Conservation (phyloP, 2,888 invertebrate genomes). For the Nephrotoma flavescens region DNA sequence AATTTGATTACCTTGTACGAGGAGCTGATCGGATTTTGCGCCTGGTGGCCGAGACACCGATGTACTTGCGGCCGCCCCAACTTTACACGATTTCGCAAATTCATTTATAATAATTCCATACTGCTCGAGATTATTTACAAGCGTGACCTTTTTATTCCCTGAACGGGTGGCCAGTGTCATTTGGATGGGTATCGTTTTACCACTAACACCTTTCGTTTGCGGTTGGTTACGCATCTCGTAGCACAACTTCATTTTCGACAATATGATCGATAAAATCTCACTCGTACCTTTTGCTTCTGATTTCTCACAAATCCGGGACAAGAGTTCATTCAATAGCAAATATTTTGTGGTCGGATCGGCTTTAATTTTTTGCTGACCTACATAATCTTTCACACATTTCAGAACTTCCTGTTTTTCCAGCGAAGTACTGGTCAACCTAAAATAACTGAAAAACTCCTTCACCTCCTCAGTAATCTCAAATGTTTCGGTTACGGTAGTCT, state of each 20-base stretch:
- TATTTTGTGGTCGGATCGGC: slow-evolving; percentile 23
- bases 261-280: slow-evolving; percentile 12
- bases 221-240: slow-evolving; percentile 28
- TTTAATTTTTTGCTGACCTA: slow-evolving; percentile 29
- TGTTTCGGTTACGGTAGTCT: slow-evolving; percentile 27
- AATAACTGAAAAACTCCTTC: slow-evolving; percentile 25
- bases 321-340: slow-evolving; percentile 23
- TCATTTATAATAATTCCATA: slow-evolving; percentile 69
- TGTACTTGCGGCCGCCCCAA: slow-evolving; percentile 75
- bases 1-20: slow-evolving; percentile 87
- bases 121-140: slow-evolving; percentile 76
- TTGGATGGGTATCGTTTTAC: slow-evolving; percentile 60
- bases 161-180: slow-evolving; percentile 64
- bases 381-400: slow-evolving; percentile 53
- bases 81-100: slow-evolving; percentile 70
- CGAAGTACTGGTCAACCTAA: slow-evolving; percentile 44
- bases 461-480: slow-evolving; percentile 27
- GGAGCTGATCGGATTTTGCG: slow-evolving; percentile 57
- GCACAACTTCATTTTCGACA: slow-evolving; percentile 44
- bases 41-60: slow-evolving; percentile 60
- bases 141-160: slow-evolving; percentile 83
- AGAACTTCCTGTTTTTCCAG: slow-evolving; percentile 48
- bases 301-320: slow-evolving; percentile 21
- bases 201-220: slow-evolving; percentile 35
- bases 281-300: slow-evolving; percentile 9